Percentiles rank a stretch among this genome's conserved stretches.
Evolutionary conservation across 2,797 vertebrate genomes (phyloP).

Genomic region (Harpagifer antarcticus): DNA sequence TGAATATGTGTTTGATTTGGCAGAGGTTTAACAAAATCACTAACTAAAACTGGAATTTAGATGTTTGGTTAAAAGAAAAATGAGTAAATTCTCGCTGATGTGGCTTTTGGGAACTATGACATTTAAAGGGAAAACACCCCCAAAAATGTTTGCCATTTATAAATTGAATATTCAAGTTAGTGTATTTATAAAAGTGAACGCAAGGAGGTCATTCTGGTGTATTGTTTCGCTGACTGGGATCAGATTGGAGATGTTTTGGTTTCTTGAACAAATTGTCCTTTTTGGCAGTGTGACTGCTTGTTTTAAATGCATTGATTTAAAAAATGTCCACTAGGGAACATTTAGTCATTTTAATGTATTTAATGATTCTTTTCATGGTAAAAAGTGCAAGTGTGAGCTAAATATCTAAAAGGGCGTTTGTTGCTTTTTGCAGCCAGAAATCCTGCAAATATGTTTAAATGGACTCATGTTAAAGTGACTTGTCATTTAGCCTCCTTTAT

Average conservation of each 20-base stretch:
- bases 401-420: neutral
- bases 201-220: neutral
- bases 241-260: neutral
- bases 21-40: neutral
- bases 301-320: fast-evolving
- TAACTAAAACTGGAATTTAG: neutral
- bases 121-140: conserved; percentile 6
- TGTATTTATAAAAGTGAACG: neutral
- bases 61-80: neutral
- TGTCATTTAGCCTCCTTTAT: neutral
- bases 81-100: neutral
- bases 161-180: too few species aligned
- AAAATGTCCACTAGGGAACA: neutral
- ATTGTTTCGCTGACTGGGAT: neutral
- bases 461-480: neutral
- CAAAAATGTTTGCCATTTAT: neutral
- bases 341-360: neutral
- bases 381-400: neutral
- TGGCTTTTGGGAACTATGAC: neutral
- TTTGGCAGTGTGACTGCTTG: neutral
- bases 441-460: neutral
- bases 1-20: neutral
- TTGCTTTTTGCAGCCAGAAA: neutral
- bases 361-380: neutral
- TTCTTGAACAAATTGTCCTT: neutral